Evolutionary conservation across 2,888 invertebrate genomes (phyloP), one percentile per base, ranked within the genome.

Genomic region (Amphiduros pacificus): DNA sequence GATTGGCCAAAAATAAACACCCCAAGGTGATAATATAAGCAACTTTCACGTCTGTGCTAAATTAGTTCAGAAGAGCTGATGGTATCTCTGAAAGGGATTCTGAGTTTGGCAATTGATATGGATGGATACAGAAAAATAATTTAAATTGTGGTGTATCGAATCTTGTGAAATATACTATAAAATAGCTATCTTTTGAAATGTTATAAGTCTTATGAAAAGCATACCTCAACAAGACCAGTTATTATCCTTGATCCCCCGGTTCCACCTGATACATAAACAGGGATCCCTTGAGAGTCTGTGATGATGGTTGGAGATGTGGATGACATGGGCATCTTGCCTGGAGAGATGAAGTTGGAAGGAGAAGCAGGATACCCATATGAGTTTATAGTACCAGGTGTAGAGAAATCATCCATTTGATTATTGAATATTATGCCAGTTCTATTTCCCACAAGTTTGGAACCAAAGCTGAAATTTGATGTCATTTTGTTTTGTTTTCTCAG

Each of bases 211-310:
- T 36, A 36, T 11, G 17, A 41, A 6, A 14, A 14, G 31, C 54
- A 17, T 55, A 60, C 79, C 62, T 77, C 80, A n/a, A 84, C 80
- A 22, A 91, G 87, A 64, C 91, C 88, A 0, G 92, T 91, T 2
- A 93, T 93, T 65, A 96, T 95, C 82, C 90, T 92, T 0, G 91
- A 90, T 28, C 95, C 95, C 1, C 95, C 95, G 1, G 94, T 92
- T 1, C 90, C 93, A 1, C 95, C 95, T 6, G 91, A 84, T 0
- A 91, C 87, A 71, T 91, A 76, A 52, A 85, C 83, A 0, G 88
- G 90, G 59, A 89, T 84, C 17, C 88, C 79, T 70, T 90, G 87
- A 3, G 90, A 82, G 70, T 90, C 87, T 4, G 91, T 82, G 17
- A 95, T 84, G 55, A 96, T 88, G 29, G 89, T 86, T 0, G 96